A percentile compares a stretch with the other conserved stretches of the same genome.
These are phyloP conservation scores for Siniperca knerii DNA, from an alignment of 2,113 vertebrate genomes.

Conservation along the genomic window DNA sequence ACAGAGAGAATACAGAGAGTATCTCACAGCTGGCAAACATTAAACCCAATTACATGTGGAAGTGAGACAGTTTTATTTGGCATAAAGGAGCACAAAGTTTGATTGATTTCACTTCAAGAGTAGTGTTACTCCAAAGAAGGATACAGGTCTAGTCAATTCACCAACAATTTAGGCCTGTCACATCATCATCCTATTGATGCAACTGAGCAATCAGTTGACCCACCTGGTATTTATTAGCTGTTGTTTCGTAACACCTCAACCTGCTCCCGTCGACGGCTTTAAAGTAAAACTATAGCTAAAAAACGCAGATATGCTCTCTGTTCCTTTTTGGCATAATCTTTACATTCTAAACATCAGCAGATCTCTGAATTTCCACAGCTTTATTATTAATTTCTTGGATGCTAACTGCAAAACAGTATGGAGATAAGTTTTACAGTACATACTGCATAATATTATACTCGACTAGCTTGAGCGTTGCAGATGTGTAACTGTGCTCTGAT, in stretches of 20 bases:
- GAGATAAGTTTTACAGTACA: not conserved
- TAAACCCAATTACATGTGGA: not conserved
- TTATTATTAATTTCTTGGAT: not conserved
- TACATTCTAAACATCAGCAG: not conserved
- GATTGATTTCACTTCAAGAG: not conserved
- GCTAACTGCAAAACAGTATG: not conserved
- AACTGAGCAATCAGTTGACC: too few relatives aligned
- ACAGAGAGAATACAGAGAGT: not conserved
- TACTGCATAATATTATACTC: not conserved
- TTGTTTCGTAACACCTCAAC: too few relatives aligned
- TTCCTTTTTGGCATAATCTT: not conserved
- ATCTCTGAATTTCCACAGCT: not conserved
- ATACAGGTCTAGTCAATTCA: not conserved
- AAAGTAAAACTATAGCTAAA: not conserved
- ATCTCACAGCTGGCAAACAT: constrained; percentile 1
- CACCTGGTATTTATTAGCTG: too few relatives aligned
- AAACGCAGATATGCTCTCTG: too few relatives aligned
- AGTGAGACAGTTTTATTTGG: not conserved
- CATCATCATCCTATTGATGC: too few relatives aligned
- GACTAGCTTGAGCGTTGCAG: not conserved
- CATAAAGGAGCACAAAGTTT: not conserved
- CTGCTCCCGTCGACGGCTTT: too few relatives aligned
- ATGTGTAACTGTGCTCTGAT: not conserved
- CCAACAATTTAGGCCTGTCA: not conserved
- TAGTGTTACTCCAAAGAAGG: not conserved